Evolutionary conservation across 2,888 invertebrate species (phyloP), one percentile per base, ranked within the genome.

Genomic region (Stegophylla sp.): DNA sequence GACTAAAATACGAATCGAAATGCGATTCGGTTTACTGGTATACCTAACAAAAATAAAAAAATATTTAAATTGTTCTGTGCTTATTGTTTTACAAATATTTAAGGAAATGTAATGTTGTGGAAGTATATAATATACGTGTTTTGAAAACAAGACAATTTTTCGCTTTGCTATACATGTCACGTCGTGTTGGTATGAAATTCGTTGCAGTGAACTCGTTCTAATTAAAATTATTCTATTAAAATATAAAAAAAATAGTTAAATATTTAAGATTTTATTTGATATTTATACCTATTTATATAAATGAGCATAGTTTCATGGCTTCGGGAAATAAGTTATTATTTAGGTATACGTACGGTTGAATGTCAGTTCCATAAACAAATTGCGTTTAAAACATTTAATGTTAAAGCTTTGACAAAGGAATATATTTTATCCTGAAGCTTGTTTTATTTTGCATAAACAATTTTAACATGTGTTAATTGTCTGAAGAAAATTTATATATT

Each of bases 341-440:
- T 28, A 45, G 43, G 73, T 53, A 56, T 43, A n/a, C 34, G 51
- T n/a, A n/a, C n/a, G n/a, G n/a, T n/a, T n/a, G n/a, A 13, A 13
- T 45, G 26, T 56, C 43, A 43, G 56, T 74, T 34, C 15, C 9
- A 74, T 74, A 74, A 63, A 74, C 48, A 74, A 48, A 7, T 5
- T 34, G 34, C 7, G 34, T 7, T 5, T 34, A 34, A 34, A 5
- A 34, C 7, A 34, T 7, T 34, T 34, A 34, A 34, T 34, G 34
- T 71, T 43, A 45, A 45, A 61, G 23, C 43, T 59, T 73, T 61
- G 17, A 61, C 59, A 45, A 12, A n/a, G n/a, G 26, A 61, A 59
- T 59, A 59, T 26, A 56, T 26, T 59, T 72, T 61, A 45, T 59
- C 73, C n/a, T 5, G 59, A 43, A 43, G 45, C 41, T 3, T 34